A percentile compares a stretch with the other conserved stretches of the same genome.
These are phyloP conservation scores for Dinoponera quadriceps DNA, from an alignment of 1,140 invertebrate species.

Conservation along the genomic window DNA sequence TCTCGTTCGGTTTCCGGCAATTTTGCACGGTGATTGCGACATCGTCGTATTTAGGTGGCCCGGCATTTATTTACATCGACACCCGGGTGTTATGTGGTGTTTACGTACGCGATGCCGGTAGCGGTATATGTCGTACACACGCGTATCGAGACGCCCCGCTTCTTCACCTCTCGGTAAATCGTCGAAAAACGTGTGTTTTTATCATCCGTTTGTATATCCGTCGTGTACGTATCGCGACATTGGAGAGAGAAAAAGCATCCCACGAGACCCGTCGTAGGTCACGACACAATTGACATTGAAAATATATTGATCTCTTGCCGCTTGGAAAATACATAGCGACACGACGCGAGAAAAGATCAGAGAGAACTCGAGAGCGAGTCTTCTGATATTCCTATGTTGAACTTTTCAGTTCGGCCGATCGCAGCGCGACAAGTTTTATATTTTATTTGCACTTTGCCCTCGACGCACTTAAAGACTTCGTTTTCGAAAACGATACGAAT, in stretches of 20 bases:
- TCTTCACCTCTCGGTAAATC: too few relatives aligned
- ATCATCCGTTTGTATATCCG: too few relatives aligned
- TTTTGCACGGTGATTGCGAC: not conserved
- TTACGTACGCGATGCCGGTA: too few relatives aligned
- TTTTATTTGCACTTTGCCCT: not conserved
- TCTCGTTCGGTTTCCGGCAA: too few relatives aligned
- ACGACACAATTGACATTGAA: not conserved
- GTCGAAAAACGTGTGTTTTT: too few relatives aligned
- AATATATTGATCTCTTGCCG: slow-evolving; percentile 15
- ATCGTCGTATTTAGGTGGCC: too few relatives aligned
- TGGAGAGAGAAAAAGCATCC: slow-evolving; percentile 3
- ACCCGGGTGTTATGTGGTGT: too few relatives aligned
- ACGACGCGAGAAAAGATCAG: slow-evolving; percentile 3
- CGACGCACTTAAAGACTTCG: not conserved
- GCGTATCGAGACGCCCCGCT: too few relatives aligned
- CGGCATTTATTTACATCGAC: too few relatives aligned
- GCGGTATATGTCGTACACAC: too few relatives aligned
- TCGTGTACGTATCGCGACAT: not conserved
- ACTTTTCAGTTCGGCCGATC: slow-evolving; percentile 8
- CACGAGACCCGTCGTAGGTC: not conserved
- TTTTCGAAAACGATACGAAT: not conserved
- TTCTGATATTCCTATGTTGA: not conserved
- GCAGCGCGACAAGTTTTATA: slow-evolving; percentile 7
- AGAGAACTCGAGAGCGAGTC: not conserved
- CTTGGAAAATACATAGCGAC: not conserved